Percentiles rank a stretch among this genome's conserved stretches.
These are phyloP conservation scores for Sturmia bella DNA, from an alignment of 2,888 invertebrate genomes.

Conservation along the genomic window DNA sequence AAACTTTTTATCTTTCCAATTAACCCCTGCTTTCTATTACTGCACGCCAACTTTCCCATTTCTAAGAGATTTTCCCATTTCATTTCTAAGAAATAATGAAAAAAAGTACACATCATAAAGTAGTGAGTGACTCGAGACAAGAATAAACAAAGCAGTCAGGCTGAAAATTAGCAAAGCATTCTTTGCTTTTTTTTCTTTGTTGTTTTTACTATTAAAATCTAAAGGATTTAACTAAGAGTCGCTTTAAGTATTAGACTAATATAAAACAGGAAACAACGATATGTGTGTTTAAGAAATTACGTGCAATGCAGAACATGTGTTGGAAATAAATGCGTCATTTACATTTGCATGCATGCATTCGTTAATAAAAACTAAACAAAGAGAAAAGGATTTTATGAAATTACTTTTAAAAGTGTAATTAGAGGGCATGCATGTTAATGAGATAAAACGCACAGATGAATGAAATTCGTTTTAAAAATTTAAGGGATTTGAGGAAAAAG, in stretches of 20 bases:
- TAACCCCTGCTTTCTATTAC: background rate
- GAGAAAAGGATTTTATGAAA: slow-evolving; percentile 59
- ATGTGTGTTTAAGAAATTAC: slow-evolving; percentile 46
- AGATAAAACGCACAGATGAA: slow-evolving; percentile 17
- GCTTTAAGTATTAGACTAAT: slow-evolving; percentile 30
- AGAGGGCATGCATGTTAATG: slow-evolving; percentile 67
- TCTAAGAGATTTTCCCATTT: background rate
- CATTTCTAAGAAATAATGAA: background rate
- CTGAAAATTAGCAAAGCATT: slow-evolving; percentile 66
- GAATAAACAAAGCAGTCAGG: slow-evolving; percentile 65
- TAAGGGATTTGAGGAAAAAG: background rate
- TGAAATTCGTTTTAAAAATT: background rate
- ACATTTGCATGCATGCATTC: slow-evolving; percentile 47
- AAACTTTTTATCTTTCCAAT: slow-evolving; percentile 36
- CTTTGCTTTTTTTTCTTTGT: slow-evolving; percentile 6
- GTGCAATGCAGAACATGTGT: slow-evolving; percentile 29
- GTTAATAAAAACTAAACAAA: slow-evolving; percentile 64
- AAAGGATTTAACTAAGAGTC: slow-evolving; percentile 48
- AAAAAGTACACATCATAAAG: slow-evolving; percentile 54
- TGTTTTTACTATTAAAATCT: background rate
- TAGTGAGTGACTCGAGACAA: slow-evolving; percentile 53
- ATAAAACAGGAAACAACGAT: slow-evolving; percentile 25
- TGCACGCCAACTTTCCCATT: background rate
- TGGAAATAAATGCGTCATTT: slow-evolving; percentile 39
- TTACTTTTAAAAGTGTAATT: slow-evolving; percentile 63